Conservation (phyloP, 2,797 vertebrate genomes). For the Mastacembelus armatus region DNA sequence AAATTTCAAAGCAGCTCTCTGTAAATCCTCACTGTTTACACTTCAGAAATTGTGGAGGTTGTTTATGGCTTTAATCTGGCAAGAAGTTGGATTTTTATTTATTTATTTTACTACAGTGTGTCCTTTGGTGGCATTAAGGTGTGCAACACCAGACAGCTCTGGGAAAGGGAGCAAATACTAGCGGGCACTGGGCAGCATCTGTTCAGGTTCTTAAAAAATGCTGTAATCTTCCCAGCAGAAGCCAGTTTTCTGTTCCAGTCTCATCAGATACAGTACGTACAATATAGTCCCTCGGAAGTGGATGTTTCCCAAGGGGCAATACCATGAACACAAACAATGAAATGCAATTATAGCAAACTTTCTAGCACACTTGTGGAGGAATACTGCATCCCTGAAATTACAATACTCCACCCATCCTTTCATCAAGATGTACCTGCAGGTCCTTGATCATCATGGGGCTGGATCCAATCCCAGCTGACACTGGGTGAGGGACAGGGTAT, state of each 20-base stretch:
- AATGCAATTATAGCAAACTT: no score
- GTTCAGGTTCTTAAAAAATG: slow-evolving; percentile 39
- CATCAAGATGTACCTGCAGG: no score
- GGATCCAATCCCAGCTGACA: no score
- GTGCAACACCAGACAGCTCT: slow-evolving; percentile 24
- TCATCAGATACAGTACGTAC: slow-evolving; percentile 50
- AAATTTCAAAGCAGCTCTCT: background rate
- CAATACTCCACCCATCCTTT: no score
- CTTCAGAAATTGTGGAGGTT: slow-evolving; percentile 11
- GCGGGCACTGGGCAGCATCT: slow-evolving; percentile 56
- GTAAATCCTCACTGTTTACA: slow-evolving; percentile 2
- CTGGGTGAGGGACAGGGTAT: no score
- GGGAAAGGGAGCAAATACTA: slow-evolving; percentile 33
- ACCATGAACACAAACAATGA: slow-evolving; percentile 30
- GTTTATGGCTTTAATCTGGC: slow-evolving; percentile 5
- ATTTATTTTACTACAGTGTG: background rate
- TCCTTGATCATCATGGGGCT: no score
- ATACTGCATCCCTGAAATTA: no score
- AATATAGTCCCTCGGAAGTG: slow-evolving; percentile 39
- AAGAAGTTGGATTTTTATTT: background rate
- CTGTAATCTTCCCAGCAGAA: slow-evolving; percentile 50
- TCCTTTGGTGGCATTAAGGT: slow-evolving; percentile 22
- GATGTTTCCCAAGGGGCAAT: slow-evolving; percentile 15
- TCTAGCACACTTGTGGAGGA: no score
- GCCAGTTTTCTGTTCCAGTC: slow-evolving; percentile 27